phyloP scores from a whole-genome alignment of 2,888 invertebrate genomes.

The Ornithoptera priamus region DNA sequence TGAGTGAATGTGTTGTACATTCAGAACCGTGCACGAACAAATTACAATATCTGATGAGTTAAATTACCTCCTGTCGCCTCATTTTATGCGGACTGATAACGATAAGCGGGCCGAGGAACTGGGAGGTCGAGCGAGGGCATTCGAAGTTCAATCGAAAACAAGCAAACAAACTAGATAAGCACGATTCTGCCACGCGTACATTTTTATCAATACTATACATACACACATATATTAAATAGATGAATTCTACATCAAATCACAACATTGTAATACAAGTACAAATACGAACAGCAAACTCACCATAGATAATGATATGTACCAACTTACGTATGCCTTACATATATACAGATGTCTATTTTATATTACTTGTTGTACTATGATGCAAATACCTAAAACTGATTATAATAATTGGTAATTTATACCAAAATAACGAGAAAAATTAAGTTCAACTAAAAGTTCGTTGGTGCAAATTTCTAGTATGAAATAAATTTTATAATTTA shows the following conservation, averaged over 20 bases:
- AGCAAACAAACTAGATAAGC: constrained; percentile 76
- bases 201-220: constrained; percentile 49
- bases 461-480: too few relatives aligned
- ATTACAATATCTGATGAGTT: constrained; percentile 60
- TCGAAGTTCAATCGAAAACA: constrained; percentile 68
- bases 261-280: constrained; percentile 20
- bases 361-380: not conserved
- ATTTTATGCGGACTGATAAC: constrained; percentile 71
- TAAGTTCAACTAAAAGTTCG: too few relatives aligned
- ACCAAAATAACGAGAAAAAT: too few relatives aligned
- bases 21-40: constrained; percentile 47
- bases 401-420: too few relatives aligned
- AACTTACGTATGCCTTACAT: not conserved
- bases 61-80: constrained; percentile 65
- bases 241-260: constrained; percentile 15
- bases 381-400: not conserved
- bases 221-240: constrained; percentile 25
- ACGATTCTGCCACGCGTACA: constrained; percentile 70
- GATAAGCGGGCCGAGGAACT: constrained; percentile 71
- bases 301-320: not conserved
- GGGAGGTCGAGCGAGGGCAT: constrained; percentile 76
- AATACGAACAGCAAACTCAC: not conserved
- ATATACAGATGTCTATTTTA: not conserved
- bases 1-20: constrained; percentile 26
- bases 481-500: too few relatives aligned